Evolutionary conservation across 2,888 invertebrate genomes (phyloP).

Genomic region (Erannis defoliaria): DNA sequence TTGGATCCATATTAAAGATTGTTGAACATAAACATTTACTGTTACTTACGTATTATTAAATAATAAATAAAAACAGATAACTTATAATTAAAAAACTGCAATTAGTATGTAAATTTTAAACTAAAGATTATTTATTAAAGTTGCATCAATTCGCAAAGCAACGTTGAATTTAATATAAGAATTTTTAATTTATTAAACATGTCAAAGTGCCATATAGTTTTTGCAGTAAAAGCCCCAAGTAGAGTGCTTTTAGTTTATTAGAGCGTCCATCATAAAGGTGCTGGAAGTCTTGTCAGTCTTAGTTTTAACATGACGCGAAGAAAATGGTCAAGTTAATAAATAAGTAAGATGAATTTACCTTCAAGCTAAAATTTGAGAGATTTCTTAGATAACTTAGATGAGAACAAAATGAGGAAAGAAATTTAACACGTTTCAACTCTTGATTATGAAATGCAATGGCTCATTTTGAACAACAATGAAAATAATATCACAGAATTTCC

Average conservation of each 20-base stretch:
- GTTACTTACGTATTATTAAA: slow-evolving; percentile 2
- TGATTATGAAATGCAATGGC: not conserved
- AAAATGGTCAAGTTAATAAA: not conserved
- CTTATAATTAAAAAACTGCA: not conserved
- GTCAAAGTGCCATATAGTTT: not conserved
- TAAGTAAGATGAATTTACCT: not conserved
- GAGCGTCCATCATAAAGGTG: not conserved
- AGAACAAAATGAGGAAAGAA: not conserved
- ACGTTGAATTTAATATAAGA: no score
- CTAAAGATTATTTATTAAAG: not conserved
- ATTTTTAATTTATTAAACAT: slow-evolving; percentile 1
- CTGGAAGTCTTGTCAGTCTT: not conserved
- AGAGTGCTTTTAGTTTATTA: not conserved
- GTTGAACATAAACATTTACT: not conserved
- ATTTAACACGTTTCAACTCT: not conserved
- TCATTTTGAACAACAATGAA: not conserved
- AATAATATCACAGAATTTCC: slow-evolving; percentile 17
- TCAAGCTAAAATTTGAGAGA: not conserved
- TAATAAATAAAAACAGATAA: not conserved
- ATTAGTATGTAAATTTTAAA: not conserved
- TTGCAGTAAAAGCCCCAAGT: slow-evolving; percentile 3
- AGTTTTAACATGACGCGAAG: not conserved
- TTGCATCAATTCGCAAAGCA: not conserved
- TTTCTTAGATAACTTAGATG: no score
- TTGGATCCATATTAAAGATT: not conserved